Evolutionary conservation across 2,113 vertebrate genomes (phyloP).

Genomic region (Chascanopsetta lugubris): DNA sequence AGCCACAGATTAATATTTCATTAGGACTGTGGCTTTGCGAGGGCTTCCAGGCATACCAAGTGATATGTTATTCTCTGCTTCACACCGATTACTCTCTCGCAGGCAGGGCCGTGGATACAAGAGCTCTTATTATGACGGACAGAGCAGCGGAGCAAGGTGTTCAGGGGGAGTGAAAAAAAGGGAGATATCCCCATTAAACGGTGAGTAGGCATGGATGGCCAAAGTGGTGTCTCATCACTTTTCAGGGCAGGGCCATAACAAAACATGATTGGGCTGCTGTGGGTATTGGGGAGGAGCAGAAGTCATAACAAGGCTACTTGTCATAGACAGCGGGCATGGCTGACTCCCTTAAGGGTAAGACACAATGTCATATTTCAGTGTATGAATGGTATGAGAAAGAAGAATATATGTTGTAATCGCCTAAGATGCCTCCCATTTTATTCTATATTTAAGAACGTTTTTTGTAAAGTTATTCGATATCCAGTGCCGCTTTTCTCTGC

Average conservation of each 20-base stretch:
- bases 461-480: neutral
- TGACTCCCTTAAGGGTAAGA: slow-evolving; percentile 12
- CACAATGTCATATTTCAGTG: neutral
- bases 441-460: neutral
- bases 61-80: slow-evolving; percentile 72
- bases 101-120: slow-evolving; percentile 54
- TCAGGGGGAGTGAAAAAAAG: slow-evolving; percentile 36
- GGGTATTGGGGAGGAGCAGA: slow-evolving; percentile 24
- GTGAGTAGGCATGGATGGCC: slow-evolving; percentile 55
- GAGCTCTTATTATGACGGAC: slow-evolving; percentile 74
- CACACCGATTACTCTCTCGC: slow-evolving; percentile 58
- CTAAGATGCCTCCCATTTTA: too few relatives aligned
- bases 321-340: slow-evolving; percentile 15
- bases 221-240: slow-evolving; percentile 63
- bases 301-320: slow-evolving; percentile 29
- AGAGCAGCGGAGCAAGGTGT: slow-evolving; percentile 63
- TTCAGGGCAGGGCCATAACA: slow-evolving; percentile 56
- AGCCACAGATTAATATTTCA: slow-evolving; percentile 80
- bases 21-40: slow-evolving; percentile 69
- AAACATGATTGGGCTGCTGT: slow-evolving; percentile 43
- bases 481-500: neutral
- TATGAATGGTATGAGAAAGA: neutral
- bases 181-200: slow-evolving; percentile 69
- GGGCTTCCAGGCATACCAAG: slow-evolving; percentile 61
- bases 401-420: neutral